These are phyloP conservation scores for Mystacides longicornis DNA, from an alignment of 2,888 invertebrate genomes.

Conservation along the genomic window DNA sequence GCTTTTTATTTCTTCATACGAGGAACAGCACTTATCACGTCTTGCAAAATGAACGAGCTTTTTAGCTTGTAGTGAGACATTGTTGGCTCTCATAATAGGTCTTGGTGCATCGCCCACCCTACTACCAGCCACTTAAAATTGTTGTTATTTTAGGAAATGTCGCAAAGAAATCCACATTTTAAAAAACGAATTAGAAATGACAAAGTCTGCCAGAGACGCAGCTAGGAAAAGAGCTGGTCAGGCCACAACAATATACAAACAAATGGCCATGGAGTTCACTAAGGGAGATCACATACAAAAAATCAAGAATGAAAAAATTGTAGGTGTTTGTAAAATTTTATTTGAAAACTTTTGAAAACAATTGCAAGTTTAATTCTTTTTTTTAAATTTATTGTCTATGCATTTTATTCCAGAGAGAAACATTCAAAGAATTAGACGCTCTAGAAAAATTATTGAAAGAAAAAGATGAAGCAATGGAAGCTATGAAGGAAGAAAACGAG, in stretches of 20 bases:
- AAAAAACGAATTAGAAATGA: constrained; percentile 29
- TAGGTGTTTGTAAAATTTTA: no score
- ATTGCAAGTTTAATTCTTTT: no score
- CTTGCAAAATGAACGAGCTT: no score
- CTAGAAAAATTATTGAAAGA: constrained; percentile 44
- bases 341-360: neutral
- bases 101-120: no score
- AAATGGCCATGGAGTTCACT: constrained; percentile 35
- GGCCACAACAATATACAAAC: constrained; percentile 16
- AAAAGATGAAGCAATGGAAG: constrained; percentile 39
- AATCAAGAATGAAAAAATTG: constrained; percentile 16
- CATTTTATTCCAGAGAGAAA: constrained; percentile 41
- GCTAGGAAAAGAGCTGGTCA: constrained; percentile 15
- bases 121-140: no score
- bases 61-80: no score
- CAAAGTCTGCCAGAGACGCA: constrained; percentile 16
- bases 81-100: no score
- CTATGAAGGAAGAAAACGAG: constrained; percentile 37
- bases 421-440: constrained; percentile 43
- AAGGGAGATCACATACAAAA: constrained; percentile 33
- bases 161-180: constrained; percentile 19
- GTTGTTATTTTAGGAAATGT: constrained; percentile 31
- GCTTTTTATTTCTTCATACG: no score
- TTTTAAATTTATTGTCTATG: neutral
- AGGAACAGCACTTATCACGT: no score